Percentiles rank a stretch among this genome's conserved stretches.
Evolutionary conservation across 2,797 vertebrate genomes (phyloP).

Genomic region (Danio choprae): DNA sequence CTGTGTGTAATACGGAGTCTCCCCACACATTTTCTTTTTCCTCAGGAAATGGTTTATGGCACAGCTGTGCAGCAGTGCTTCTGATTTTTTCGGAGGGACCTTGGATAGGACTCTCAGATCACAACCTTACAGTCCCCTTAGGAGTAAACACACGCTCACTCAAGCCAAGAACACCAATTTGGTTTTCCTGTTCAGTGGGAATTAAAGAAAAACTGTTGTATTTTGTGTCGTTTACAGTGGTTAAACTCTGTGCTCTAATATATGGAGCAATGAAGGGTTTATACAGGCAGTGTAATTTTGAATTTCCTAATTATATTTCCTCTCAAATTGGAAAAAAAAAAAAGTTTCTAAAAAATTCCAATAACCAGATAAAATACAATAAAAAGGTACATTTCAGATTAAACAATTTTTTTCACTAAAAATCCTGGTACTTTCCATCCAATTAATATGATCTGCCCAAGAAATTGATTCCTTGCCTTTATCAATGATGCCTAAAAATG

Average conservation of each 20-base stretch:
- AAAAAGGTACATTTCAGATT: too few relatives aligned
- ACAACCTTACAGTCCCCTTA: background rate
- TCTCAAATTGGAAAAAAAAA: background rate
- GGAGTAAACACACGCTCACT: background rate
- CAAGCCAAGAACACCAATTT: background rate
- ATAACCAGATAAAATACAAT: background rate
- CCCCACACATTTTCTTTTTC: background rate
- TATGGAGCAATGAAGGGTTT: background rate
- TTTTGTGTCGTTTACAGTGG: background rate
- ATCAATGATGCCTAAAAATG: background rate
- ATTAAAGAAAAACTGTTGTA: background rate
- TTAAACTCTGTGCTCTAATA: background rate
- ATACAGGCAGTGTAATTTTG: background rate
- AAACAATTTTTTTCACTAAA: too few relatives aligned
- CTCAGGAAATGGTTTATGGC: conserved; percentile 22
- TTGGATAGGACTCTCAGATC: background rate
- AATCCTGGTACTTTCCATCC: conserved; percentile 39
- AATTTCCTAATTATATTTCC: background rate
- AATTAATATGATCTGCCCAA: background rate
- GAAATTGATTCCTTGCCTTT: conserved; percentile 20
- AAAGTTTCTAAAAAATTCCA: background rate
- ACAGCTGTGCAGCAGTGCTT: conserved; percentile 12
- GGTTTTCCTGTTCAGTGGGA: background rate
- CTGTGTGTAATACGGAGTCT: background rate
- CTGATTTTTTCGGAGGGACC: background rate